phyloP scores from a whole-genome alignment of 1,140 invertebrate species.

The Drosophila aff. region DNA sequence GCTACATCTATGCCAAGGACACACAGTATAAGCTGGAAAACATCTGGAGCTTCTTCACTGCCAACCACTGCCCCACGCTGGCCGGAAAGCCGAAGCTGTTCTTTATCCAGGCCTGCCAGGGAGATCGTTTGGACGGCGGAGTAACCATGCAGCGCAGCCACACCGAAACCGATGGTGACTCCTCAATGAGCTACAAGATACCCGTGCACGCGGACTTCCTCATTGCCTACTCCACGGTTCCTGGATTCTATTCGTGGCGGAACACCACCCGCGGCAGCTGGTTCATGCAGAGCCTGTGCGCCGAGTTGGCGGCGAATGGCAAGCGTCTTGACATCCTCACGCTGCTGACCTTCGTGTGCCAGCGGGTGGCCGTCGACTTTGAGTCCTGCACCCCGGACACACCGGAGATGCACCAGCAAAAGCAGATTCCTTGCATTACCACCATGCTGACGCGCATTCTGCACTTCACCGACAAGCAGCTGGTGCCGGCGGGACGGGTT shows the following conservation, averaged over 20 bases:
- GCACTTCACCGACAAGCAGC: constrained; percentile 87
- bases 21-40: constrained; percentile 92
- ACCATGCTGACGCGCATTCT: constrained; percentile 95
- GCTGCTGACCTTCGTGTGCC: constrained; percentile 95
- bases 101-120: constrained; percentile 97
- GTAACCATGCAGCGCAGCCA: constrained; percentile 86
- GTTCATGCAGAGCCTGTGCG: constrained; percentile 97
- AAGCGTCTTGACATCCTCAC: constrained; percentile 92
- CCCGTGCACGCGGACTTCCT: constrained; percentile 98
- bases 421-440: constrained; percentile 97
- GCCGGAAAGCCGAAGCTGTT: constrained; percentile 98
- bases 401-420: constrained; percentile 94
- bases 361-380: constrained; percentile 94
- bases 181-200: constrained; percentile 90
- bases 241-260: constrained; percentile 97
- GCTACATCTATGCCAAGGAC: constrained; percentile 95
- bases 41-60: constrained; percentile 94
- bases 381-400: constrained; percentile 95
- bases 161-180: constrained; percentile 90
- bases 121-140: constrained; percentile 92
- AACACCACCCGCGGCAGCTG: constrained; percentile 97
- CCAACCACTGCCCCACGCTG: constrained; percentile 93
- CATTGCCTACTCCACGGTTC: constrained; percentile 96
- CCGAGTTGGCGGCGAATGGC: constrained; percentile 91
- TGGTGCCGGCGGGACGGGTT: constrained; percentile 55